A percentile compares a stretch with the other conserved stretches of the same genome.
These are phyloP conservation scores for Neotoxoptera formosana DNA, from an alignment of 1,140 invertebrate species.

Conservation along the genomic window DNA sequence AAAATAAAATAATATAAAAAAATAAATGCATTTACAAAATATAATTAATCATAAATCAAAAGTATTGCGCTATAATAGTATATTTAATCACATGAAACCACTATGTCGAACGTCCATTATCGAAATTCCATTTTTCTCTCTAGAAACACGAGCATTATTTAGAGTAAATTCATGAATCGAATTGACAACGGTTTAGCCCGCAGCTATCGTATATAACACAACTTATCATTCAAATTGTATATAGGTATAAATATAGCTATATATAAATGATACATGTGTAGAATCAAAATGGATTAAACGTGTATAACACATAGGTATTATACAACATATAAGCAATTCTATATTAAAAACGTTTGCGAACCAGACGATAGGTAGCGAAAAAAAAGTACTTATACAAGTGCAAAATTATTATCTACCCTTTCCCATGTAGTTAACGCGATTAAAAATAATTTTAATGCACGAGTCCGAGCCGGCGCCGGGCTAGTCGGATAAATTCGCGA, in stretches of 20 bases:
- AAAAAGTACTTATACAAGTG: not conserved
- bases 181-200: not conserved
- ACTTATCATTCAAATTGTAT: not conserved
- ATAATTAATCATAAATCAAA: not conserved
- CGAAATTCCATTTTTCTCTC: not conserved
- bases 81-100: not conserved
- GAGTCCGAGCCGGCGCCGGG: not conserved
- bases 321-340: not conserved
- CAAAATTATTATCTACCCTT: not conserved
- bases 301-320: not conserved
- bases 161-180: not conserved
- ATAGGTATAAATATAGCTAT: too few species aligned
- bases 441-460: not conserved
- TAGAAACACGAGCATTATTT: not conserved
- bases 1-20: too few species aligned
- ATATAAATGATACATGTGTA: not conserved
- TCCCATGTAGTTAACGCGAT: not conserved
- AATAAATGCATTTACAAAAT: not conserved
- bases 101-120: not conserved
- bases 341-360: not conserved
- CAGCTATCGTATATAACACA: not conserved
- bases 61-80: not conserved
- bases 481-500: not conserved
- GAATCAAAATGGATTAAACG: not conserved
- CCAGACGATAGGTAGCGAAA: not conserved